These are phyloP conservation scores for Lymantria dispar DNA, from an alignment of 2,888 invertebrate species.

Conservation along the genomic window DNA sequence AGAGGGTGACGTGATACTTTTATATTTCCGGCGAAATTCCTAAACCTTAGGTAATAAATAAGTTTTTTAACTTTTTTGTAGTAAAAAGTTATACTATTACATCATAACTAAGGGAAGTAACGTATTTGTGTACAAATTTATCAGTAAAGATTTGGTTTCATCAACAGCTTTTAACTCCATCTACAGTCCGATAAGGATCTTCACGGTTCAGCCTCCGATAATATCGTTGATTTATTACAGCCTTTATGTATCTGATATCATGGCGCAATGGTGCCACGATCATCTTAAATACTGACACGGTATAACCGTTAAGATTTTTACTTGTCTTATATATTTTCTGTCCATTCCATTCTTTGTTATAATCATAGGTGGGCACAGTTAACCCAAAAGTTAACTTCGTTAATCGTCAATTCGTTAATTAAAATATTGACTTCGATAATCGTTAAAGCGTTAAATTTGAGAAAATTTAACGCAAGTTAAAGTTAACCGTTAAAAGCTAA, in stretches of 20 bases:
- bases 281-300: constrained; percentile 11
- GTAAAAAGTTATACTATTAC: too few species aligned
- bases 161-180: constrained; percentile 10
- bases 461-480: too few species aligned
- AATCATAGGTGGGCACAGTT: too few species aligned
- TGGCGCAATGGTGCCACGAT: constrained; percentile 21
- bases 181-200: constrained; percentile 22
- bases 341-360: background rate
- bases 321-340: background rate
- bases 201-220: constrained; percentile 21
- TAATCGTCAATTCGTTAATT: too few species aligned
- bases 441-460: too few species aligned
- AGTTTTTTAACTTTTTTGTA: too few species aligned
- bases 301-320: background rate
- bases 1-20: too few species aligned
- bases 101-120: background rate
- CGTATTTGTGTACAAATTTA: background rate
- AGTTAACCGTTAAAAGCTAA: too few species aligned
- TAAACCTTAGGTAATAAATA: too few species aligned
- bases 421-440: too few species aligned
- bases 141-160: constrained; percentile 2
- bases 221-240: constrained; percentile 20
- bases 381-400: too few species aligned
- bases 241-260: constrained; percentile 8
- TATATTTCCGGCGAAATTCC: too few species aligned